Base-by-base conservation (phyloP, 2,113 vertebrate species). In the Pleuronectes platessa region DNA sequence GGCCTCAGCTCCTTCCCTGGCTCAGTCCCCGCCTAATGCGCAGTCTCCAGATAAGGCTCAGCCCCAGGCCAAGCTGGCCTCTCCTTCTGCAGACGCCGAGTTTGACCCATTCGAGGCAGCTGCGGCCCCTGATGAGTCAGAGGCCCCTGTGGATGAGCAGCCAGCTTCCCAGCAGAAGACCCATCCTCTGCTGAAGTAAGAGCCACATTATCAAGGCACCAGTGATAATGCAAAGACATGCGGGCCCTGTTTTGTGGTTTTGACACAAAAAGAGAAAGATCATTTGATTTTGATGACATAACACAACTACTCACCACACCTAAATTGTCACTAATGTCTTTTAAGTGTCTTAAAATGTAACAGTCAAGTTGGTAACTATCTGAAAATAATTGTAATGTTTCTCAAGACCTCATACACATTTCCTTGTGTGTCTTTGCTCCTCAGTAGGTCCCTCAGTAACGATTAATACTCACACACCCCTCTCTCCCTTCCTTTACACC, bases 181-280 rank as follows among this genome's bases (percentile, higher is more conserved):
- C 53, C 97, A 99, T 79, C 97, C 97, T 64, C 96, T 97, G 75
- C 95, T 99, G 75, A 99, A 99, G 97, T 99, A 98, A 98, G 96
- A 88, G 60, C 76, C 56, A 21, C 15, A 69, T 77, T 70, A 78
- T 87, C 72, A 71, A 53, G 61, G 7, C 60, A 56, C 40, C 72
- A 53, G 53, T 69, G 56, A 49, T 72, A 58, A 81, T 71, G 70
- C 74, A 12, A 70, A 70, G 58, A 78, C 62, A 51, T 73, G n/a
- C 64, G 60, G 77, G n/a, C 56, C 51, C 18, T 23, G 35, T 21
- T 45, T 27, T 15, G 15, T 17, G 11, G 11, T 24, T 14, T 26
- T 4, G 55, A 26, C 26, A 15, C 12, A 26, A 15, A 24, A 26
- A 12, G 13, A 58, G 14, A 58, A 12, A 20, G 49, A 21, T 21